Base-by-base conservation (phyloP, 2,113 vertebrate genomes). In the Gavia stellata region DNA sequence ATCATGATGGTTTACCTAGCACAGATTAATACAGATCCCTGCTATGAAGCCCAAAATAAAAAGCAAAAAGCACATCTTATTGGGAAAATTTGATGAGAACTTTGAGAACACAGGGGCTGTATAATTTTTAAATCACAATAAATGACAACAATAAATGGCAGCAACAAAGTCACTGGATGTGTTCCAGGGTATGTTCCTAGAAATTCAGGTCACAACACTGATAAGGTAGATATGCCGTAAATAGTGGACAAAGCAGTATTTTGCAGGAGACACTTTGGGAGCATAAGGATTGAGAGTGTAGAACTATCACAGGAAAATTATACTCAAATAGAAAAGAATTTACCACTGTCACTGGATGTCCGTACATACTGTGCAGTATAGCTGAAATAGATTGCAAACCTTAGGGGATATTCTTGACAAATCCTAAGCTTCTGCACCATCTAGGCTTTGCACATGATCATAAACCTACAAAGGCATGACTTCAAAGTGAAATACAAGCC, bases 401-500 rank as follows among this genome's bases (percentile, higher is more conserved):
- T 94, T 86, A 79, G 83, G 73, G 94, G 77, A 86, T 89, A 81
- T 86, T 92, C 86, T 78, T 96, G 93, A 92, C 89, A 96, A 92
- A 96, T 94, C 77, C 91, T 91, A 74, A 89, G 81, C 56, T 91
- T 91, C 70, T 89, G 73, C 56, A 87, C 72, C 91, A 89, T 86
- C 91, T 84, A 94, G 73, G 52, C 84, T 95, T 91, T 0, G 0
- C 77, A 61, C 77, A 65, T 81, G 89, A 94, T 92, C 77, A 84
- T 92, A 96, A 96, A 92, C 83, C 38, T 92, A 91, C 89, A 89
- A 92, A 96, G 61, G 44, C 70, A 87, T 84, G 61, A 92, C 89
- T 96, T 91, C 83, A 92, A 96, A 94, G 83, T 63, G 91, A 96
- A 94, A 95, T 80, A 94, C 47, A 96, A 89, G 61, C 81, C 91